Base-by-base conservation (phyloP, 2,113 vertebrate species). In the Triplophysa siluroides region DNA sequence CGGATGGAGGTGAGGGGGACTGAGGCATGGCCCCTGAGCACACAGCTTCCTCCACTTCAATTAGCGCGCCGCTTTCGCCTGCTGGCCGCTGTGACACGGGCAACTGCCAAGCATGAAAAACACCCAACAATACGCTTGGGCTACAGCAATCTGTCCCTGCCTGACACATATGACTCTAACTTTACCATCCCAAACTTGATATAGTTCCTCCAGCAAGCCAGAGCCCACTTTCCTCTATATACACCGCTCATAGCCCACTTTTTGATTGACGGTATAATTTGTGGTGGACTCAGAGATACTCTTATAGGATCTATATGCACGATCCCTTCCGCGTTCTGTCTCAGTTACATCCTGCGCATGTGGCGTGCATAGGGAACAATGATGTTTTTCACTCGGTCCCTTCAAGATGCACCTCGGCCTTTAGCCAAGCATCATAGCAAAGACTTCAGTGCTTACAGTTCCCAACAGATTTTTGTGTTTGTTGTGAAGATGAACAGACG, bases 31-130 rank as follows among this genome's bases (percentile, higher is more conserved):
- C 29, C 78, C 61, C 41, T 50, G 66, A 45, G 26, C 62, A 69
- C 26, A 78, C 56, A n/a, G 78, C 75, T 78, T 66, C 71, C 68
- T 66, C 69, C 71, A 84, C 82, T 83, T 84, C 83, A 79, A 85
- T 83, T 84, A 84, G 79, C 50, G 83, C 74, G 74, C 64, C 18
- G 65, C 73, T 84, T 78, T 45, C 80, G 67, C 76, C 79, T 60
- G 65, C 83, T 63, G 52, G 23, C 21, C 76, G 54, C 79, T 62
- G 64, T 26, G 24, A 66, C 67, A 50, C 45, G 65, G 80, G 63
- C 66, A 58, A 77, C 38, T 16, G 61, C 71, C 66, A 78, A 69
- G 76, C 47, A 52, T 83, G 61, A 77, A 52, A 77, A 63, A 65
- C 77, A 43, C 38, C 58, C 21, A 66, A 67, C 75, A 80, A 79